phyloP scores from a whole-genome alignment of 2,888 invertebrate species.

The Rhagium mordax region DNA sequence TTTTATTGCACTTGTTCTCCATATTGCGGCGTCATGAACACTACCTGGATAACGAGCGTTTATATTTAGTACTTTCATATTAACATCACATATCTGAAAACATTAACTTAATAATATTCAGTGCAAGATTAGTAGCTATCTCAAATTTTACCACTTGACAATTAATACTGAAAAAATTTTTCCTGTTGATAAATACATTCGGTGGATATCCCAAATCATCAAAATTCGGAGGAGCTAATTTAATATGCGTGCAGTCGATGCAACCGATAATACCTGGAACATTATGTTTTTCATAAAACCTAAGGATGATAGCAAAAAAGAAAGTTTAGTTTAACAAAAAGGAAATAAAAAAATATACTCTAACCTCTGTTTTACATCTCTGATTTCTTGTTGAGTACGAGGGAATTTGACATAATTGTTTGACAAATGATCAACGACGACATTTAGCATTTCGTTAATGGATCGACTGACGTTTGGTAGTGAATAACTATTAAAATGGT shows the following conservation, averaged over 20 bases:
- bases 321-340: no score
- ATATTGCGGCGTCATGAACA: conserved; percentile 36
- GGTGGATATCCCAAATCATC: conserved; percentile 45
- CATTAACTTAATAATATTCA: background rate
- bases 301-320: no score
- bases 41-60: conserved; percentile 38
- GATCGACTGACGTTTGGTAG: no score
- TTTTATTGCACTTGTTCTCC: no score
- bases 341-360: no score
- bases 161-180: conserved; percentile 56
- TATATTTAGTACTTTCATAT: conserved; percentile 35
- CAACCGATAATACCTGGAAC: conserved; percentile 47
- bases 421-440: no score
- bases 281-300: conserved; percentile 12
- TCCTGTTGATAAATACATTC: conserved; percentile 49
- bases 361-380: no score
- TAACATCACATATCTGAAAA: conserved; percentile 6
- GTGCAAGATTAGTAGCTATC: conserved; percentile 56
- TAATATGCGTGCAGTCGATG: conserved; percentile 57
- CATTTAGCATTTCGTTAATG: no score
- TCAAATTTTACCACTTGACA: conserved; percentile 55
- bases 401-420: no score
- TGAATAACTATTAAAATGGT: no score
- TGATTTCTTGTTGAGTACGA: no score
- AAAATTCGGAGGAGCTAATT: conserved; percentile 49